phyloP scores from a whole-genome alignment of 2,888 invertebrate genomes.

The Steromphala cineraria region DNA sequence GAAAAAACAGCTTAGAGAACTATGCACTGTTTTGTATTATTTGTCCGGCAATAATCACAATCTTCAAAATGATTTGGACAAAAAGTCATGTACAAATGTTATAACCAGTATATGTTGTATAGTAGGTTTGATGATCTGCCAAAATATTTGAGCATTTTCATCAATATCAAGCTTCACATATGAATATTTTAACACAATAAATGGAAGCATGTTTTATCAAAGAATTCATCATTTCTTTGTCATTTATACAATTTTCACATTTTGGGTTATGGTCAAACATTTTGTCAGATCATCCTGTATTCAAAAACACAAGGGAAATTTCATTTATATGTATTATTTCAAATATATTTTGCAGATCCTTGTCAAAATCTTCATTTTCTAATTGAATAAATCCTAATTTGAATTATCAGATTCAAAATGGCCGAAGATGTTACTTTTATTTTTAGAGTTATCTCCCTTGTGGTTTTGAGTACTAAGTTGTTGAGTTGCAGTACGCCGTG shows the following conservation, averaged over 20 bases:
- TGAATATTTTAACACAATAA: too few relatives aligned
- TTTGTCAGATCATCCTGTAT: not conserved
- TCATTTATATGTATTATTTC: too few relatives aligned
- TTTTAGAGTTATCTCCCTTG: not conserved
- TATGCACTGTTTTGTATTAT: not conserved
- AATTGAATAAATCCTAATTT: too few relatives aligned
- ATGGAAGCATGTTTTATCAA: too few relatives aligned
- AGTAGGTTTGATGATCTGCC: not conserved
- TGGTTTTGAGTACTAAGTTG: not conserved
- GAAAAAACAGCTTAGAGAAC: conserved; percentile 1
- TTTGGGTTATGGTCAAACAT: not conserved
- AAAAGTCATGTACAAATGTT: not conserved
- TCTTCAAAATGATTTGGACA: not conserved
- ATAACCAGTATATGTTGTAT: conserved; percentile 10
- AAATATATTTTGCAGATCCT: too few relatives aligned
- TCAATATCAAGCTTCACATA: too few relatives aligned
- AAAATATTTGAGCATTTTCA: not conserved
- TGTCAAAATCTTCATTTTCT: too few relatives aligned
- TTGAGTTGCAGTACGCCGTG: conserved; percentile 3
- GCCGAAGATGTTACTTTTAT: too few relatives aligned
- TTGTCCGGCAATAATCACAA: not conserved
- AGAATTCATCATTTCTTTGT: too few relatives aligned
- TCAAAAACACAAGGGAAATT: not conserved
- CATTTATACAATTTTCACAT: too few relatives aligned
- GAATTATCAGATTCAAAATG: too few relatives aligned